Evolutionary conservation across 2,797 vertebrate genomes (phyloP).

Genomic region (Anniella stebbinsi): DNA sequence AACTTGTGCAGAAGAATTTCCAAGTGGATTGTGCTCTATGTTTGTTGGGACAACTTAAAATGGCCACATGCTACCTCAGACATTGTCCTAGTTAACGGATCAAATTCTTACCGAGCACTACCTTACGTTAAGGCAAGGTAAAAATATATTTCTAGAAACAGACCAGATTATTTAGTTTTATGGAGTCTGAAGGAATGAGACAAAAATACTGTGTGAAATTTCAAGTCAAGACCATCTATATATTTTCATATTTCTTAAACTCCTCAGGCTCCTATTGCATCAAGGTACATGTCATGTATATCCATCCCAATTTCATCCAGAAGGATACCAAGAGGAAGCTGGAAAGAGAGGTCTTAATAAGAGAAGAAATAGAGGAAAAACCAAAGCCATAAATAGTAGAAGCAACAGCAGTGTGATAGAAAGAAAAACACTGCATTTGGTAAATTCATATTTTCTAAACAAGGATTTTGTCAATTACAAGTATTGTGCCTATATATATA

Average conservation of each 20-base stretch:
- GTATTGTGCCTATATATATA: conserved; percentile 33
- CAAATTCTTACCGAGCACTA: conserved; percentile 43
- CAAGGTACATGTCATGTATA: conserved; percentile 42
- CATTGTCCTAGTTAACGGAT: conserved; percentile 52
- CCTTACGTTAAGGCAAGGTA: conserved; percentile 32
- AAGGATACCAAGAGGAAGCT: conserved; percentile 34
- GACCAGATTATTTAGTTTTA: conserved; percentile 53
- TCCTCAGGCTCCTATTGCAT: conserved; percentile 17
- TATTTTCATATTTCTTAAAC: conserved; percentile 16
- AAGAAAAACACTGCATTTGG: conserved; percentile 26
- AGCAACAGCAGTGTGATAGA: conserved; percentile 45
- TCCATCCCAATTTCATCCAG: conserved; percentile 34
- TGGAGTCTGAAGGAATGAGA: conserved; percentile 39
- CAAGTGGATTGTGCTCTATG: conserved; percentile 38
- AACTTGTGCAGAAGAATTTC: conserved; percentile 22
- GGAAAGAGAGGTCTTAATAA: conserved; percentile 43
- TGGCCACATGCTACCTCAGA: conserved; percentile 55
- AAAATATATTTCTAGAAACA: conserved; percentile 46
- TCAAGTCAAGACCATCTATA: not conserved
- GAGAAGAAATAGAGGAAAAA: conserved; percentile 49
- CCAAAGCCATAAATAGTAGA: conserved; percentile 30
- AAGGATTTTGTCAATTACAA: conserved; percentile 1
- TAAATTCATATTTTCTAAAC: conserved; percentile 8
- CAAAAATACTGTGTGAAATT: conserved; percentile 60
- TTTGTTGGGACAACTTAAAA: conserved; percentile 69